A percentile compares a stretch with the other conserved stretches of the same genome.
phyloP scores from a whole-genome alignment of 2,888 invertebrate species.

The Embidobia sp. region DNA sequence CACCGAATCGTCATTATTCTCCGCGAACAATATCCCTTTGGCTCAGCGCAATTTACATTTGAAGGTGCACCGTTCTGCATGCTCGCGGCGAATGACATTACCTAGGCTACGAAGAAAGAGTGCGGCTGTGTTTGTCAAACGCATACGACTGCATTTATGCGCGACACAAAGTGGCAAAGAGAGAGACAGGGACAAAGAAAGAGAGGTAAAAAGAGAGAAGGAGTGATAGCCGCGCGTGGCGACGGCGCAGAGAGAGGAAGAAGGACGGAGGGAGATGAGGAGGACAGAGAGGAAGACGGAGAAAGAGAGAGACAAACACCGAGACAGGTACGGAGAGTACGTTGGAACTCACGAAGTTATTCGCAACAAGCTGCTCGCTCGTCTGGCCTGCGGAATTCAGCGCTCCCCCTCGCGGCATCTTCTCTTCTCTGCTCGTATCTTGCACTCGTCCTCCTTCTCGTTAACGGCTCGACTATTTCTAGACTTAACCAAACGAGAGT shows the following conservation, averaged over 20 bases:
- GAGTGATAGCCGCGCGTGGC: constrained; percentile 1
- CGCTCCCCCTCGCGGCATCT: constrained; percentile 40
- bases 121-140: constrained; percentile 29
- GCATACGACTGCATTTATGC: constrained; percentile 16
- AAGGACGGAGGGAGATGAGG: constrained; percentile 6
- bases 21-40: neutral
- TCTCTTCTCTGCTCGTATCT: constrained; percentile 6
- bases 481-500: constrained; percentile 40
- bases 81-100: constrained; percentile 23
- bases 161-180: constrained; percentile 29
- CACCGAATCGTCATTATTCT: neutral
- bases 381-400: constrained; percentile 70
- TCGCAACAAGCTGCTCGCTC: constrained; percentile 72
- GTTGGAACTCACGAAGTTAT: constrained; percentile 72
- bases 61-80: neutral
- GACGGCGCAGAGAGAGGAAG: neutral
- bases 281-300: constrained; percentile 25
- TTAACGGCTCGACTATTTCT: constrained; percentile 67
- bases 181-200: too few species aligned
- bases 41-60: constrained; percentile 5
- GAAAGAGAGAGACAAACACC: constrained; percentile 10
- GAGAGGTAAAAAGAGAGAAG: too few species aligned
- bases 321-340: constrained; percentile 39
- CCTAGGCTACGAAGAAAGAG: constrained; percentile 6
- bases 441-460: constrained; percentile 61